Conservation (phyloP, 2,113 vertebrate genomes). For the Bubalus kerabau region DNA sequence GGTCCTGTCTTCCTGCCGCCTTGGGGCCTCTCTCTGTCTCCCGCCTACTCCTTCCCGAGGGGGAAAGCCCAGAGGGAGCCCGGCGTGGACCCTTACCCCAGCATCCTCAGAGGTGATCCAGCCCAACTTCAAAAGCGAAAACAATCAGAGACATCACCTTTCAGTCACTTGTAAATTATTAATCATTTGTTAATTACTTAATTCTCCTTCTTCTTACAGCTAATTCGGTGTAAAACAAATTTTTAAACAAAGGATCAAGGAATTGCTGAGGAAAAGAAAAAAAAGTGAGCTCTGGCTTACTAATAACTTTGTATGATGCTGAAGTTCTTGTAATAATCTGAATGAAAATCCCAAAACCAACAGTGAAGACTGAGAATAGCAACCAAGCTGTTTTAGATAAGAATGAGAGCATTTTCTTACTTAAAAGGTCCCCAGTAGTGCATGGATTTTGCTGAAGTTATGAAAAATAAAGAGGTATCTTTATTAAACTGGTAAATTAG, state of each 20-base stretch:
- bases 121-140: background rate
- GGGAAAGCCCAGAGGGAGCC: background rate
- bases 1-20: background rate
- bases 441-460: background rate
- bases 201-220: background rate
- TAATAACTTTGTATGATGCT: background rate
- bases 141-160: background rate
- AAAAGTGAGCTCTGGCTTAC: background rate
- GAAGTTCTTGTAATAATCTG: background rate
- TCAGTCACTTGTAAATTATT: background rate
- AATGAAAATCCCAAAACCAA: background rate
- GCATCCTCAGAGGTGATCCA: background rate
- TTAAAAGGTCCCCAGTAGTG: background rate
- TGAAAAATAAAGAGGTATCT: background rate
- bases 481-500: background rate
- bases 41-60: background rate
- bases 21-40: too few relatives aligned
- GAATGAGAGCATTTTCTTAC: background rate
- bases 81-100: background rate
- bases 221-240: background rate
- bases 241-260: background rate
- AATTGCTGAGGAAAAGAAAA: background rate
- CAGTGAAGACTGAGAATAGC: background rate
- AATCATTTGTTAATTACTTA: background rate
- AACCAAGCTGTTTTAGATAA: background rate